phyloP scores from a whole-genome alignment of 2,888 invertebrate genomes.

The Brachycybe producta region DNA sequence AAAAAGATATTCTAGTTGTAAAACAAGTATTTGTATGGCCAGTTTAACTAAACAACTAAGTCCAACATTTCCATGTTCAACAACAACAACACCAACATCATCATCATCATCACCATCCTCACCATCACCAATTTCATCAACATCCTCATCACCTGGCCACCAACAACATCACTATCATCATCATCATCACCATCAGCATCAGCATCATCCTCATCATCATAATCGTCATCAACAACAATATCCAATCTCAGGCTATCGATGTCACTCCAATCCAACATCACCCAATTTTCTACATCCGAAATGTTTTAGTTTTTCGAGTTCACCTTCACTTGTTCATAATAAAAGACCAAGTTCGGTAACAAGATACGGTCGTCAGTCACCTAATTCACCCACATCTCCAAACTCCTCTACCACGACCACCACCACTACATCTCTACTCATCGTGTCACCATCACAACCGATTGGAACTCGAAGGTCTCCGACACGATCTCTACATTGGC shows the following conservation, averaged over 20 bases:
- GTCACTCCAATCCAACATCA: slow-evolving; percentile 6
- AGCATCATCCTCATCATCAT: no score
- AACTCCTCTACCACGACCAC: neutral
- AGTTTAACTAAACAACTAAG: slow-evolving; percentile 1
- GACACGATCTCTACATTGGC: no score
- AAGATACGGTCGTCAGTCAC: slow-evolving; percentile 3
- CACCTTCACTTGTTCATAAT: no score
- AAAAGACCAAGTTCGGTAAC: slow-evolving; percentile 1
- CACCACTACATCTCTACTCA: neutral
- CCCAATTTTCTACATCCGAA: slow-evolving; percentile 10
- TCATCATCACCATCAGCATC: no score
- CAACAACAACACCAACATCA: neutral
- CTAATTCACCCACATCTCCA: neutral
- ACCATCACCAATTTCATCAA: neutral
- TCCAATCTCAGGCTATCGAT: no score
- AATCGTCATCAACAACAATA: no score
- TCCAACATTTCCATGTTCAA: no score
- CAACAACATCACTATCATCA: neutral
- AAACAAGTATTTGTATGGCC: slow-evolving; percentile 5
- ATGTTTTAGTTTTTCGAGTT: neutral
- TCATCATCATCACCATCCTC: slow-evolving; percentile 1
- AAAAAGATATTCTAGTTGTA: neutral
- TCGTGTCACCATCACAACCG: no score
- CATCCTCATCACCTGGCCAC: no score
- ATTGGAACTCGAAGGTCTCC: no score